phyloP scores from a whole-genome alignment of 2,888 invertebrate genomes.

The Macrosiphum euphorbiae region DNA sequence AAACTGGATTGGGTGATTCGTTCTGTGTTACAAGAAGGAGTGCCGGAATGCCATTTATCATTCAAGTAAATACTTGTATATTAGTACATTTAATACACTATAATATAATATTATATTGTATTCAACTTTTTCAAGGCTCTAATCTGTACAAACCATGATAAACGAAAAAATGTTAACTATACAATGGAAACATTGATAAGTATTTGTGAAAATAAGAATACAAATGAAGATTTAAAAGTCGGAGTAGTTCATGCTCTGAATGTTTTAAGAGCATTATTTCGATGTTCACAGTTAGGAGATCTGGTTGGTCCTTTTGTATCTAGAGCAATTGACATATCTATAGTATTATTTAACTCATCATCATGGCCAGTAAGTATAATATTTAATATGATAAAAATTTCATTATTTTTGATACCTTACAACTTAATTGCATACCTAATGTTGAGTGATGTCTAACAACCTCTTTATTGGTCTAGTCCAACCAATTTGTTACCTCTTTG shows the following conservation, averaged over 20 bases:
- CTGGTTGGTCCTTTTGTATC: constrained; percentile 79
- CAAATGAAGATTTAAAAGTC: constrained; percentile 74
- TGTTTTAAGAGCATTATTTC: constrained; percentile 84
- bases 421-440: not conserved
- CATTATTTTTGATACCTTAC: not conserved
- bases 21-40: constrained; percentile 89
- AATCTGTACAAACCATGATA: constrained; percentile 79
- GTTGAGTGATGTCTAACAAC: not conserved
- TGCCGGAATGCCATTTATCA: constrained; percentile 94
- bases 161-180: constrained; percentile 68
- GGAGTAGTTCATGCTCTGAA: constrained; percentile 81
- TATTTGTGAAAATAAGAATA: constrained; percentile 69
- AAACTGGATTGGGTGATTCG: constrained; percentile 72
- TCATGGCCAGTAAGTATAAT: constrained; percentile 82
- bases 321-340: constrained; percentile 76
- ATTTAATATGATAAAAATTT: not conserved
- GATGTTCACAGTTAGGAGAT: constrained; percentile 83
- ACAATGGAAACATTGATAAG: constrained; percentile 73
- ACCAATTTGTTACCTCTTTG: not conserved
- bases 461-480: not conserved
- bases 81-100: not conserved
- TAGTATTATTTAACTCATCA: constrained; percentile 80
- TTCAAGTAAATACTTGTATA: constrained; percentile 75
- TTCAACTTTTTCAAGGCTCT: constrained; percentile 76
- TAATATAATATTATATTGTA: not conserved